Base-by-base conservation (phyloP, 1,140 invertebrate species). In the Monochamus saltuarius region DNA sequence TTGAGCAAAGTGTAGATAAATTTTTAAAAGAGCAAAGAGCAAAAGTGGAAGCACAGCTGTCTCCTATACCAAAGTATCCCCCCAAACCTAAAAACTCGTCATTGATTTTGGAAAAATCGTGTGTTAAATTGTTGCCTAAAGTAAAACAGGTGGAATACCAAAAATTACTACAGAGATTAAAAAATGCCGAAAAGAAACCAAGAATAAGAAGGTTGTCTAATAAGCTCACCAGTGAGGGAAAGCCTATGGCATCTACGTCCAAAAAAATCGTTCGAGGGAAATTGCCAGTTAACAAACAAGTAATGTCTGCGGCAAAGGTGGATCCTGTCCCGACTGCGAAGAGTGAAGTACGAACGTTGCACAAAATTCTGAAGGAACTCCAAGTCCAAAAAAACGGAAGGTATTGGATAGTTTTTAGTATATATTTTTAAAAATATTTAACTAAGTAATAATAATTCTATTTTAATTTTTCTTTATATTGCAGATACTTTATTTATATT, bases 121-220 rank as follows among this genome's bases (percentile, higher is more conserved):
- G 67, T n/a, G 45, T 76, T 17, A 75, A 74, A 54, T 56, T 73
- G 34, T 56, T 77, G 43, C 72, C 75, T 8, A 67, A 67, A 61
- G 69, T 64, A 11, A 70, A 75, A 65, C 73, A 74, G 59, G 45
- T 69, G 36, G 75, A 77, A 54, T 77, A 77, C 62, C 67, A 73
- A 54, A 70, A 66, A 38, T 56, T 77, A 13, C 49, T 72, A 4
- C 57, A 60, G 14, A 54, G 63, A 7, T 63, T 60, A 40, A 73
- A 67, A 42, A 70, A 62, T 43, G 63, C 66, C 16, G 46, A 65
- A 47, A 66, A 61, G 39, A 67, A 38, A 36, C 62, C 58, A 11
- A 58, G 46, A 36, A 29, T 59, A 7, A 54, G 43, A 46, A 51
- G 52, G n/a, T 17, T 60, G 19, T 61, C 51, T 9, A n/a, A 17